phyloP scores from a whole-genome alignment of 1,140 invertebrate genomes.

The Zaprionus inermis region DNA sequence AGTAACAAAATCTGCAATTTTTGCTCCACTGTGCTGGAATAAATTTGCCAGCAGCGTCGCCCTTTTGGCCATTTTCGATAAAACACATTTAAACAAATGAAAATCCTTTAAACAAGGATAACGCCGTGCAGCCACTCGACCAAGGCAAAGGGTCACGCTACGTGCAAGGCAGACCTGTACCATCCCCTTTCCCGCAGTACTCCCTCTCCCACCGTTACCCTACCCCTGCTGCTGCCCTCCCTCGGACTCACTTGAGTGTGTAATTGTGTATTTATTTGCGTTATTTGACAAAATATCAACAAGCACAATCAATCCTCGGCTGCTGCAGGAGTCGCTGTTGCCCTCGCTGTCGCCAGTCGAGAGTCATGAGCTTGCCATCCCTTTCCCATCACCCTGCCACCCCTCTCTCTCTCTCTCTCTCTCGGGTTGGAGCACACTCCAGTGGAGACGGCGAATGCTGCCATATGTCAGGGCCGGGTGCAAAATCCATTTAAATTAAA shows the following conservation, averaged over 20 bases:
- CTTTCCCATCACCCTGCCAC: conserved; percentile 5
- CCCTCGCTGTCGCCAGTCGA: conserved; percentile 39
- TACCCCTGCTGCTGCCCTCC: conserved; percentile 49
- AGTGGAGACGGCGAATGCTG: conserved; percentile 73
- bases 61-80: conserved; percentile 79
- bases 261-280: conserved; percentile 83
- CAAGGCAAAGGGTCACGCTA: conserved; percentile 1
- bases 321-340: conserved; percentile 67
- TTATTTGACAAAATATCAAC: conserved; percentile 83
- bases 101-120: conserved; percentile 81
- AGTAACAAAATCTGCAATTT: not conserved
- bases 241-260: conserved; percentile 75
- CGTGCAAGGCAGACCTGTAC: conserved; percentile 7
- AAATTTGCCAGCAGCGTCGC: conserved; percentile 44
- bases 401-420: not conserved
- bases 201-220: conserved; percentile 14
- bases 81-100: conserved; percentile 82
- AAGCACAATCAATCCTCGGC: conserved; percentile 79
- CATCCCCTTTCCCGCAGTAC: not conserved
- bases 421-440: conserved; percentile 8
- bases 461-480: conserved; percentile 73
- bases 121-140: conserved; percentile 27
- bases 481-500: conserved; percentile 81
- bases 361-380: conserved; percentile 32
- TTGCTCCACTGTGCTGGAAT: conserved; percentile 44